A percentile compares a stretch with the other conserved stretches of the same genome.
phyloP scores from a whole-genome alignment of 2,113 vertebrate species.

The Lepus americanus region DNA sequence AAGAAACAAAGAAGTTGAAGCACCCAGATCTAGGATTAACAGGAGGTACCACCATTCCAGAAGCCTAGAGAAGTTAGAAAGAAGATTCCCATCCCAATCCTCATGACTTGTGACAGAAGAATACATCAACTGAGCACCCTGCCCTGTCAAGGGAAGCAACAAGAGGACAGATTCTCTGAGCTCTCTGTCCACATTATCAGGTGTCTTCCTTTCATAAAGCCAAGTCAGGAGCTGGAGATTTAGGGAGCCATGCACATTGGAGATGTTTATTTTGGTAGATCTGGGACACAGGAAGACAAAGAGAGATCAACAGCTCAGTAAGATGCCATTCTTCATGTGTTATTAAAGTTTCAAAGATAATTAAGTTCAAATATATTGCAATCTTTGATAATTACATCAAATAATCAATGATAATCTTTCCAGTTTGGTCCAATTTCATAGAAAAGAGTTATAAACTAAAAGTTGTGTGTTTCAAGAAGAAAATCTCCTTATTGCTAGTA shows the following conservation, averaged over 20 bases:
- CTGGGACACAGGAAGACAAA: not conserved
- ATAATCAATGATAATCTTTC: not conserved
- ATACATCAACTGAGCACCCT: not conserved
- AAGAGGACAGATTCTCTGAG: not conserved
- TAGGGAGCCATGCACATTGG: not conserved
- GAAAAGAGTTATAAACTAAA: slow-evolving; percentile 35
- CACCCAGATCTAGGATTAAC: no score
- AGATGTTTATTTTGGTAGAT: fast-evolving
- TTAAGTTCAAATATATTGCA: not conserved
- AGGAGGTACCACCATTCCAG: not conserved
- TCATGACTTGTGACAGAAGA: not conserved
- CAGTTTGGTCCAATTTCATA: not conserved
- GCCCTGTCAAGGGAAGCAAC: not conserved
- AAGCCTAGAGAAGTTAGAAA: not conserved
- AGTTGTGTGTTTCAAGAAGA: no score
- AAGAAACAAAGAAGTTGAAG: not conserved
- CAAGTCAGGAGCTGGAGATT: not conserved
- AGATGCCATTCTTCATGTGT: not conserved
- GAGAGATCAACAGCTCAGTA: not conserved
- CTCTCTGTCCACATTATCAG: fast-evolving
- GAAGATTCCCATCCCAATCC: not conserved
- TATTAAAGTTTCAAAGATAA: not conserved
- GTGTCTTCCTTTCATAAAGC: not conserved
- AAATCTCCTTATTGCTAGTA: not conserved
- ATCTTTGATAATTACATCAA: not conserved